Evolutionary conservation across 2,888 invertebrate genomes (phyloP).

Genomic region (Chelonus formosanus): DNA sequence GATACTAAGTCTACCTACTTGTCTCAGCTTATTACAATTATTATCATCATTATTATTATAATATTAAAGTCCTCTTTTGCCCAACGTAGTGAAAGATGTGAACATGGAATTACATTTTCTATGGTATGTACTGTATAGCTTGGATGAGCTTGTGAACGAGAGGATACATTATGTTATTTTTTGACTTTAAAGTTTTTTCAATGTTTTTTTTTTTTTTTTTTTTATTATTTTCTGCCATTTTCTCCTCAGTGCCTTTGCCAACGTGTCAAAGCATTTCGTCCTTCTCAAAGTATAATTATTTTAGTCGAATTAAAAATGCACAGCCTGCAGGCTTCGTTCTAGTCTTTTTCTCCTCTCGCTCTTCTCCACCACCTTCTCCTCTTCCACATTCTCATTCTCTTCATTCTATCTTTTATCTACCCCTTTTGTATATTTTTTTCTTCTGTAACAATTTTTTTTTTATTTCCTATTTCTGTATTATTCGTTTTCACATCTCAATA

Average conservation of each 20-base stretch:
- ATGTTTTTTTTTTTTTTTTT: slow-evolving; percentile 9
- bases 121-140: slow-evolving; percentile 12
- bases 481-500: too few species aligned
- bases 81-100: slow-evolving; percentile 14
- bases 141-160: slow-evolving; percentile 19
- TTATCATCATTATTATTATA: slow-evolving; percentile 18
- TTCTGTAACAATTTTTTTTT: too few species aligned
- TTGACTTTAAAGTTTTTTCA: slow-evolving; percentile 6
- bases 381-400: slow-evolving; percentile 8
- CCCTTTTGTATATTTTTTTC: too few species aligned
- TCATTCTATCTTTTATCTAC: slow-evolving; percentile 10
- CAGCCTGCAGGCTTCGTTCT: slow-evolving; percentile 40
- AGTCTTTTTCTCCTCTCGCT: slow-evolving; percentile 16
- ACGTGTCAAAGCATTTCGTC: slow-evolving; percentile 57
- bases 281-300: slow-evolving; percentile 62
- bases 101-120: slow-evolving; percentile 21
- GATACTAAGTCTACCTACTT: too few species aligned
- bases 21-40: not conserved
- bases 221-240: slow-evolving; percentile 30
- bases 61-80: slow-evolving; percentile 15
- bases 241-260: slow-evolving; percentile 47
- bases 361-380: slow-evolving; percentile 9
- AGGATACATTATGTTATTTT: slow-evolving; percentile 3
- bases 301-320: slow-evolving; percentile 62
- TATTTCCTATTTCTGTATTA: too few species aligned